These are phyloP conservation scores for Copidosoma floridanum DNA, from an alignment of 1,140 invertebrate species.

Conservation along the genomic window DNA sequence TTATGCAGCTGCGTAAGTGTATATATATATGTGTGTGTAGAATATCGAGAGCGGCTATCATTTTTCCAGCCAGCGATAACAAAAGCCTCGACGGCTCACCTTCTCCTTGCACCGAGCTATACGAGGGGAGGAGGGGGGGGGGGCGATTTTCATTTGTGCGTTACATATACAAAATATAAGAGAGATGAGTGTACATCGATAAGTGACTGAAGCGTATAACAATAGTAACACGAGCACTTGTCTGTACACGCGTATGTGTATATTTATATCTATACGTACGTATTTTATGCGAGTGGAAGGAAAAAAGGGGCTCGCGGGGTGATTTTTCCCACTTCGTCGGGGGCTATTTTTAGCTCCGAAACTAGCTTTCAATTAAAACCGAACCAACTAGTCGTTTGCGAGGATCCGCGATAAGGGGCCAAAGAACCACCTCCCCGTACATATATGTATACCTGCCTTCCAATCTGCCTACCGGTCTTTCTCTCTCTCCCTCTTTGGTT, in stretches of 20 bases:
- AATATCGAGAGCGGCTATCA: background rate
- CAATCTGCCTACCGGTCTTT: conserved; percentile 25
- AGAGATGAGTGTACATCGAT: too few species aligned
- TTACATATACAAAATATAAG: too few species aligned
- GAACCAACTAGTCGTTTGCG: conserved; percentile 16
- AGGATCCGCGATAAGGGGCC: conserved; percentile 18
- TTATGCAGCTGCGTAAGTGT: too few species aligned
- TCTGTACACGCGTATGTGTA: background rate
- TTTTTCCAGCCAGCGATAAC: conserved; percentile 7
- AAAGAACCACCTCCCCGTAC: too few species aligned
- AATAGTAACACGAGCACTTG: too few species aligned
- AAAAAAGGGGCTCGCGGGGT: background rate
- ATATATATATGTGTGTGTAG: too few species aligned
- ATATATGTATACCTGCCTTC: conserved; percentile 20
- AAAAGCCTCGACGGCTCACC: background rate
- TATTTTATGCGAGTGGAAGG: background rate
- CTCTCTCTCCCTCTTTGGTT: background rate
- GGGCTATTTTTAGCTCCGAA: conserved; percentile 22
- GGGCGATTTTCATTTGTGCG: background rate
- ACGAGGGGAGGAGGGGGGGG: too few species aligned
- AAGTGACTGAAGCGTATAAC: too few species aligned
- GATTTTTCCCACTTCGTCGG: background rate
- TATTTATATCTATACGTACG: too few species aligned
- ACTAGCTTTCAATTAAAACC: conserved; percentile 28
- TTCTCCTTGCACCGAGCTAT: background rate